A percentile compares a stretch with the other conserved stretches of the same genome.
phyloP scores from a whole-genome alignment of 2,888 invertebrate species.

The Chromoteleia sp. region DNA sequence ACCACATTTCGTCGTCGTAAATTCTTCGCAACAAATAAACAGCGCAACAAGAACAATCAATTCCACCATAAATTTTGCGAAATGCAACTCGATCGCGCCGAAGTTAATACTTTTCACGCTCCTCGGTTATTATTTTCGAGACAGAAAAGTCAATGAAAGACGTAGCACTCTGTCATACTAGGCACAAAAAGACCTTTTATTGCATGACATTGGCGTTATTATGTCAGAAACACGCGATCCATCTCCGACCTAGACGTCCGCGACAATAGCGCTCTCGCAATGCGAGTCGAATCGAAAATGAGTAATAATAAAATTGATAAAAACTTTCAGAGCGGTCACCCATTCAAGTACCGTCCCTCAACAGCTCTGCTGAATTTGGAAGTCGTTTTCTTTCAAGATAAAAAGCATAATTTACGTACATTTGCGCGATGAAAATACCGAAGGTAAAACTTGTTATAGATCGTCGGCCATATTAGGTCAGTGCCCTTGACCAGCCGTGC shows the following conservation, averaged over 20 bases:
- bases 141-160: slow-evolving; percentile 53
- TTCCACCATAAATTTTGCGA: not conserved
- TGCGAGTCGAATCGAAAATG: slow-evolving; percentile 60
- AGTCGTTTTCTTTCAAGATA: too few relatives aligned
- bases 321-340: too few relatives aligned
- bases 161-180: slow-evolving; percentile 78
- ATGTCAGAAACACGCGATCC: slow-evolving; percentile 81
- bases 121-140: slow-evolving; percentile 29
- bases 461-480: slow-evolving; percentile 46
- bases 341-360: too few relatives aligned
- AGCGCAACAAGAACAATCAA: too few relatives aligned
- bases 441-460: slow-evolving; percentile 50
- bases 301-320: slow-evolving; percentile 59
- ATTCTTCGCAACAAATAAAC: too few relatives aligned
- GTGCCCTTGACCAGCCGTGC: slow-evolving; percentile 43
- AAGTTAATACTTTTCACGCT: slow-evolving; percentile 21
- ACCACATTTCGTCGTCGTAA: too few relatives aligned
- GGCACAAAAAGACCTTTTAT: slow-evolving; percentile 82
- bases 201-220: slow-evolving; percentile 80
- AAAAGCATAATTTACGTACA: too few relatives aligned
- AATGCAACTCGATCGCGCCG: not conserved
- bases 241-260: slow-evolving; percentile 76
- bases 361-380: too few relatives aligned
- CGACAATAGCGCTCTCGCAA: slow-evolving; percentile 78
- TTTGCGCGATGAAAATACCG: not conserved